A percentile compares a stretch with the other conserved stretches of the same genome.
These are phyloP conservation scores for Arctopsyche grandis DNA, from an alignment of 1,140 invertebrate genomes.

Conservation along the genomic window DNA sequence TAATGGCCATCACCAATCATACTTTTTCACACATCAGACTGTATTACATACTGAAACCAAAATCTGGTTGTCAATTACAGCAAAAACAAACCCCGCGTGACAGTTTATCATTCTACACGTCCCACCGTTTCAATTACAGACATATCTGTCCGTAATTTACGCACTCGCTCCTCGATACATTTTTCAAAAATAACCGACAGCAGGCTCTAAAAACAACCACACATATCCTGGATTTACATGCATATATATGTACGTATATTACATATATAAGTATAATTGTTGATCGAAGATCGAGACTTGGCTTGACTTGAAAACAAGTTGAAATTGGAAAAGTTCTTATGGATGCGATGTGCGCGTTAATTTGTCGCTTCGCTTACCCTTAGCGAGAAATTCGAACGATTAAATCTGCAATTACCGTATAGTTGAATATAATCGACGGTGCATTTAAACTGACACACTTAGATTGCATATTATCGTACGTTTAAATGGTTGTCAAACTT, in stretches of 20 bases:
- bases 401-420: constrained; percentile 3
- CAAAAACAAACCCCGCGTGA: constrained; percentile 36
- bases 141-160: constrained; percentile 34
- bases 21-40: constrained; percentile 45
- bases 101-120: constrained; percentile 41
- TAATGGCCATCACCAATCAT: constrained; percentile 47
- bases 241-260: too few relatives aligned
- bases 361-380: constrained; percentile 9
- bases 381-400: neutral
- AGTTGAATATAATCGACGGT: constrained; percentile 16
- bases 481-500: neutral
- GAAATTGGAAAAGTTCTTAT: constrained; percentile 9
- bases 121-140: constrained; percentile 45
- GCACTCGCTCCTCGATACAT: constrained; percentile 1
- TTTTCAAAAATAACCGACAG: too few relatives aligned
- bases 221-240: too few relatives aligned
- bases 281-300: too few relatives aligned
- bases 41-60: constrained; percentile 51
- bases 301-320: neutral
- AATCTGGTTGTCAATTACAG: constrained; percentile 50
- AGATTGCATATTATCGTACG: neutral
- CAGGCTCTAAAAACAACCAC: neutral
- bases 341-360: neutral
- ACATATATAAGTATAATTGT: too few relatives aligned
- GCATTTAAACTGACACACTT: neutral